Percentiles rank a stretch among this genome's conserved stretches.
These are phyloP conservation scores for Zeuzera pyrina DNA, from an alignment of 2,888 invertebrate species.

Conservation along the genomic window DNA sequence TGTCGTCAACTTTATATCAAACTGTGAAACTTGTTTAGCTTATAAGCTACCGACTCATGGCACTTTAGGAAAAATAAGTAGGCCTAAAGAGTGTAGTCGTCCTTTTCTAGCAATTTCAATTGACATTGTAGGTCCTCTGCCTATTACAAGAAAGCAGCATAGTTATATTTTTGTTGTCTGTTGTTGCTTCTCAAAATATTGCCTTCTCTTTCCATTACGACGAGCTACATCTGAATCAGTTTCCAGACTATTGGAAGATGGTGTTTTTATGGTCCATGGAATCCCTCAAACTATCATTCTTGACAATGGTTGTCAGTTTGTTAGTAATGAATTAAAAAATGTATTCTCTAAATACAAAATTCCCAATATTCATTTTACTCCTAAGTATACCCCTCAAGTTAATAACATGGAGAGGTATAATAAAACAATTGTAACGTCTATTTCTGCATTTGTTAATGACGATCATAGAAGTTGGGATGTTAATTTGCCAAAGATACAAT, in stretches of 20 bases:
- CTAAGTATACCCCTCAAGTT: conserved; percentile 1
- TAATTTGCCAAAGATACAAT: too few relatives aligned
- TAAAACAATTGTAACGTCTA: too few relatives aligned
- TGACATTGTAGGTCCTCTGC: conserved; percentile 2
- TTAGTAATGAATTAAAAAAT: not conserved
- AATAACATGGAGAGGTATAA: too few relatives aligned
- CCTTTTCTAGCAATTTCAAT: conserved; percentile 4
- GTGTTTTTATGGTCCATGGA: conserved; percentile 4
- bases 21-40: conserved; percentile 6
- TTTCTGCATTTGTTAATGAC: too few relatives aligned
- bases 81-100: conserved; percentile 14
- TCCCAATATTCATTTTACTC: conserved; percentile 3
- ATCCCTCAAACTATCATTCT: conserved; percentile 3
- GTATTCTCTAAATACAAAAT: conserved; percentile 2
- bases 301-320: conserved; percentile 1
- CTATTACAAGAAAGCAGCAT: conserved; percentile 4
- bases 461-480: too few relatives aligned
- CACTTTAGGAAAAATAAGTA: conserved; percentile 16
- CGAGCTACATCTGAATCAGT: conserved; percentile 4
- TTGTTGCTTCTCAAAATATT: too few relatives aligned
- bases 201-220: conserved; percentile 6
- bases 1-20: conserved; percentile 1
- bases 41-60: conserved; percentile 12
- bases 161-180: conserved; percentile 3
- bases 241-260: not conserved